Percentiles rank a stretch among this genome's conserved stretches.
phyloP scores from a whole-genome alignment of 1,140 invertebrate species.

The Zaprionus ornatus region DNA sequence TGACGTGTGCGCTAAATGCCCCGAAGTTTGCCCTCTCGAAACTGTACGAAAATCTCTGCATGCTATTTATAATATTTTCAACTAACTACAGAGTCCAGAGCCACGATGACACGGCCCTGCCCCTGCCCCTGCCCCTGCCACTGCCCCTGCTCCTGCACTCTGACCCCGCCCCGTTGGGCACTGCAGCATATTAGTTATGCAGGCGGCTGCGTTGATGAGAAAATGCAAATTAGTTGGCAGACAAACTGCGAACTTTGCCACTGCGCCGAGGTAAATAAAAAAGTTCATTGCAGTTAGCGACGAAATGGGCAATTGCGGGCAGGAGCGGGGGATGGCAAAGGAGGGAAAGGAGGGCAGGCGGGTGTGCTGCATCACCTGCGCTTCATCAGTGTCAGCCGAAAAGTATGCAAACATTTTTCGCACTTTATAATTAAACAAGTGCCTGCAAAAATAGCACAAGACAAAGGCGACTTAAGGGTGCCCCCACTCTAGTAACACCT shows the following conservation, averaged over 20 bases:
- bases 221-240: conserved; percentile 77
- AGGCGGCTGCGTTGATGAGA: conserved; percentile 76
- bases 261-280: conserved; percentile 60
- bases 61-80: conserved; percentile 75
- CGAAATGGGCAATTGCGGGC: conserved; percentile 11
- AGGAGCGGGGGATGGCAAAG: neutral
- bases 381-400: conserved; percentile 77
- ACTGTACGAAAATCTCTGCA: conserved; percentile 54
- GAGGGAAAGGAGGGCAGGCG: neutral
- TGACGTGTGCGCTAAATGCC: conserved; percentile 73
- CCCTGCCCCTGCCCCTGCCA: too few relatives aligned
- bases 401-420: conserved; percentile 81
- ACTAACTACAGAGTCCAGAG: conserved; percentile 1
- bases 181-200: conserved; percentile 69
- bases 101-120: neutral
- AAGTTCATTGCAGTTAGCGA: conserved; percentile 34
- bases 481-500: neutral
- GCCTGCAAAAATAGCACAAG: conserved; percentile 50
- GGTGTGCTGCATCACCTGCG: conserved; percentile 61
- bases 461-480: conserved; percentile 69
- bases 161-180: neutral
- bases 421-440: conserved; percentile 82
- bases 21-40: conserved; percentile 22
- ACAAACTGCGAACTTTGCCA: conserved; percentile 68
- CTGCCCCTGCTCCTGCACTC: neutral